Conservation (phyloP, 2,113 vertebrate species). For the Okapia johnstoni region DNA sequence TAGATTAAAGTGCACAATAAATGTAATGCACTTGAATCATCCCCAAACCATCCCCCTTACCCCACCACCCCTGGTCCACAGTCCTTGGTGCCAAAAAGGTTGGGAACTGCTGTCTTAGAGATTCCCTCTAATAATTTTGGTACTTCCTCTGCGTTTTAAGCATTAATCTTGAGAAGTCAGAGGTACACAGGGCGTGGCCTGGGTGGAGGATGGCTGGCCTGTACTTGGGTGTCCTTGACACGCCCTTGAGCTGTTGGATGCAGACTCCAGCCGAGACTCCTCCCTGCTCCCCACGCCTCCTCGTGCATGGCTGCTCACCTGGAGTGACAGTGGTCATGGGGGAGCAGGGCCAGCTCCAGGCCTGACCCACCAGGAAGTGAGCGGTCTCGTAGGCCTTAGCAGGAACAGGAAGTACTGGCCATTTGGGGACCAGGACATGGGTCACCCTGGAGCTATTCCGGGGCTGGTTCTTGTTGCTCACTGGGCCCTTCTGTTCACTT, state of each 20-base stretch:
- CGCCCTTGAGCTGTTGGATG: background rate
- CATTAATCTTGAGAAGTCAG: background rate
- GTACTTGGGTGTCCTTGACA: background rate
- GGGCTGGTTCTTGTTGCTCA: no score
- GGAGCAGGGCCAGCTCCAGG: background rate
- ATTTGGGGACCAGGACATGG: no score
- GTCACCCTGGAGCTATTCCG: background rate
- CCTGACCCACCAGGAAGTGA: background rate
- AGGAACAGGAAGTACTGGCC: background rate
- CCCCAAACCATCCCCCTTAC: background rate
- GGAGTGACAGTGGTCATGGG: background rate
- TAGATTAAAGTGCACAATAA: background rate
- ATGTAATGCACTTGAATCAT: background rate
- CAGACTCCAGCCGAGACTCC: background rate
- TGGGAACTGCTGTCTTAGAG: background rate
- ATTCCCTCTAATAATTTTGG: background rate
- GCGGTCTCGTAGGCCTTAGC: background rate
- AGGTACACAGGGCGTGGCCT: no score
- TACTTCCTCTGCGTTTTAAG: background rate
- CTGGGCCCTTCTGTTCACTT: background rate
- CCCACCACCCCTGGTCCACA: background rate
- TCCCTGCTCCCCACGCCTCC: background rate
- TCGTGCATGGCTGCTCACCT: background rate
- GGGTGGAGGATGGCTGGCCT: no score
- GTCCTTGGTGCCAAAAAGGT: background rate